Conservation (phyloP, 2,113 vertebrate genomes). For the Actenoides lindsayi region DNA sequence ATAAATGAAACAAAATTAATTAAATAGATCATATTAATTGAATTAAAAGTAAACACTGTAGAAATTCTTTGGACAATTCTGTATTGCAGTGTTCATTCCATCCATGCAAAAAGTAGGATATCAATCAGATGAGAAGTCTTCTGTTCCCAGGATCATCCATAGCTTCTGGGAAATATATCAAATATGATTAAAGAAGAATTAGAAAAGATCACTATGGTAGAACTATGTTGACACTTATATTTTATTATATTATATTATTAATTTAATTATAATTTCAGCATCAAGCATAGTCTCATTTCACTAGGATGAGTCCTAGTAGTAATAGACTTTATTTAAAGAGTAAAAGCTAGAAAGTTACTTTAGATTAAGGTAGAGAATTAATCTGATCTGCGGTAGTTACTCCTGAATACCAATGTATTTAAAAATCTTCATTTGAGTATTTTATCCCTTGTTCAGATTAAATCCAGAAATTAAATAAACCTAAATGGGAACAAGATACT, state of each 20-base stretch:
- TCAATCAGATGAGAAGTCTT: neutral
- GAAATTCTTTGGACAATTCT: neutral
- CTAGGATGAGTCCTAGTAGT: neutral
- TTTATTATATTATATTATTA: neutral
- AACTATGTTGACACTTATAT: neutral
- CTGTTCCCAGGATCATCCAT: neutral
- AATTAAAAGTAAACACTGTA: neutral
- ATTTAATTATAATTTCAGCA: neutral
- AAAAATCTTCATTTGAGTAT: neutral
- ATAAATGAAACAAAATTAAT: neutral
- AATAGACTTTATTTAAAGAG: neutral
- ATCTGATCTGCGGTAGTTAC: neutral
- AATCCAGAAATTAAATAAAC: neutral
- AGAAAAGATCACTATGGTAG: neutral
- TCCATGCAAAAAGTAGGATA: neutral
- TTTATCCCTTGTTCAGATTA: neutral
- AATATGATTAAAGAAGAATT: neutral
- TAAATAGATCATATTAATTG: neutral
- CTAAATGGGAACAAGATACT: neutral
- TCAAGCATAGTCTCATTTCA: neutral
- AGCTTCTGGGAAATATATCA: neutral
- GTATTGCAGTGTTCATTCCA: neutral
- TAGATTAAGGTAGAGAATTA: neutral
- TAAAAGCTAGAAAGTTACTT: neutral
- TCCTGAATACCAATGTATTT: neutral